Base-by-base conservation (phyloP, 2,888 invertebrate genomes). In the Teleiodes luculella region DNA sequence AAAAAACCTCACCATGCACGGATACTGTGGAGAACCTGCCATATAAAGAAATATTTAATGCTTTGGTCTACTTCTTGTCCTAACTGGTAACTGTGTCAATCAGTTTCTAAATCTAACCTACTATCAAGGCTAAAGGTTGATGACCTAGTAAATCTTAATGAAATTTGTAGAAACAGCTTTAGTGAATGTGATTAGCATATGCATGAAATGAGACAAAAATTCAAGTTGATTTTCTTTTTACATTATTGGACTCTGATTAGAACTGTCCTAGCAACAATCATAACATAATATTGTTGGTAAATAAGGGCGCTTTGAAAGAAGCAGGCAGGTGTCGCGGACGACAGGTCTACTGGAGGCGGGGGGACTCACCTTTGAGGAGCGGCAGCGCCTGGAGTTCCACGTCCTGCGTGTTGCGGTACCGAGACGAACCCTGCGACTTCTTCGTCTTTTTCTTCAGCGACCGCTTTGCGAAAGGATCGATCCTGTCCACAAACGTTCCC, bases 391-490 rank as follows among this genome's bases (percentile, higher is more conserved):
- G 97, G 69, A 99, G 92, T 90, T 99, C 99, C 73, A 98, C 97
- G 90, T 98, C 98, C 90, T 97, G 97, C 78, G 98, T 97, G 85
- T 98, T 97, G 86, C 98, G 95, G 91, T 99, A 99, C 77, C 99
- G 94, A 65, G 99, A 99, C 74, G 98, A 98, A 76, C 99, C 99
- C 91, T 99, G 98, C 83, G 98, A 98, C 91, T 97, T 97, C 92
- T 97, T 98, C 81, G 97, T 97, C 91, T 99, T 98, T 92, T 98
- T 97, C 92, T 98, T 97, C 77, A 98, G 91, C 77, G 98, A 98
- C 86, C 98, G 94, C 92, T 98, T 99, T 74, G 97, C 96, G 91
- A 99, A 99, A 78, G 99, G 99, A 93, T 99, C 99, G 92, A 99
- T 98, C 91, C 98, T 96, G 93, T 99, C 98, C 91, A 98, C 98